Evolutionary conservation across 2,888 invertebrate genomes (phyloP).

Genomic region (Drosophila rellima): DNA sequence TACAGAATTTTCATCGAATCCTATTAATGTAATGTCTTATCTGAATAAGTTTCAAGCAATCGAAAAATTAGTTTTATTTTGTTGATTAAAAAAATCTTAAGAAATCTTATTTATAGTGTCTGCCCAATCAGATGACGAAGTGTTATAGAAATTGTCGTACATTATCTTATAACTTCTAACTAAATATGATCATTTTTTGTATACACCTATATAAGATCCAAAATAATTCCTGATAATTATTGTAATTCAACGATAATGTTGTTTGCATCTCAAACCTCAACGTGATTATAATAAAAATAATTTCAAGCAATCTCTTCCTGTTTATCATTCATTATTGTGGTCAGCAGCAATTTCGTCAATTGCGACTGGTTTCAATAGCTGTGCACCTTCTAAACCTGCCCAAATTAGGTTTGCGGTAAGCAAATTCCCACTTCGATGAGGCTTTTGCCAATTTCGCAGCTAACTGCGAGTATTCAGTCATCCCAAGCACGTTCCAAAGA

Average conservation of each 20-base stretch:
- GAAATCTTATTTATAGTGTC: too few relatives aligned
- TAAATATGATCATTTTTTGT: too few relatives aligned
- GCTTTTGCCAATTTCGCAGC: conserved; percentile 20
- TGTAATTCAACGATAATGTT: background rate
- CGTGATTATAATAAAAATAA: background rate
- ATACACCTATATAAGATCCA: too few relatives aligned
- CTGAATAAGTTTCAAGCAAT: too few relatives aligned
- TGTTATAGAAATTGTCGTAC: too few relatives aligned
- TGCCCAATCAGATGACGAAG: too few relatives aligned
- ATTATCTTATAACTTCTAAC: too few relatives aligned
- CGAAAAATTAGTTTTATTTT: too few relatives aligned
- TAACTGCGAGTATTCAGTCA: conserved; percentile 21
- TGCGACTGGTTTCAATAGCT: conserved; percentile 31
- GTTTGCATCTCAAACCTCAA: background rate
- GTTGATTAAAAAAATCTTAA: too few relatives aligned
- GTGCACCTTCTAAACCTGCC: conserved; percentile 11
- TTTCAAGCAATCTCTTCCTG: conserved; percentile 17
- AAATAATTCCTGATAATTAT: background rate
- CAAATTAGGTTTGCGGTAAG: conserved; percentile 6
- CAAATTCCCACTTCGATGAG: conserved; percentile 15
- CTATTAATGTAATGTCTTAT: too few relatives aligned
- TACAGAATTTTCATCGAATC: too few relatives aligned
- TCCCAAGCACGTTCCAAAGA: conserved; percentile 51
- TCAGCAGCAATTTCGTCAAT: conserved; percentile 13
- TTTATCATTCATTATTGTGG: conserved; percentile 9